Conservation (phyloP, 2,888 invertebrate genomes). For the Piscicola geometra region DNA sequence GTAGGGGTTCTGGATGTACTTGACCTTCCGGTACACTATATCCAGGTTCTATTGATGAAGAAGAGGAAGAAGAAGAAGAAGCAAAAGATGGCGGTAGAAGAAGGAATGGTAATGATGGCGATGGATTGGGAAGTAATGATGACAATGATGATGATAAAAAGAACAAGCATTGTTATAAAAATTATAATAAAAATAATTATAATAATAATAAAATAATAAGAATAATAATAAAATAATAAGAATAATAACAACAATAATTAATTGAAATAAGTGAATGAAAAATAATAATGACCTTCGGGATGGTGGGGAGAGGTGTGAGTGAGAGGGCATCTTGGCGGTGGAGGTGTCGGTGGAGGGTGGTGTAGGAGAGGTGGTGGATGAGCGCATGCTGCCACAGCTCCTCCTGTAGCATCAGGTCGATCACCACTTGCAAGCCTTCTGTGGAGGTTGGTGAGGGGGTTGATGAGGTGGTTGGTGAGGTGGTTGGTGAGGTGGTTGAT, state of each 20-base stretch:
- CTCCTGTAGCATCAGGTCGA: conserved; percentile 81
- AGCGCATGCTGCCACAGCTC: conserved; percentile 72
- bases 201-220: not conserved
- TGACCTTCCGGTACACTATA: conserved; percentile 68
- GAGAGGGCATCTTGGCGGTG: conserved; percentile 12
- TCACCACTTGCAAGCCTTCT: conserved; percentile 72
- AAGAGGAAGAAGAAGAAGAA: too few species aligned
- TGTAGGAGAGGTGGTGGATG: conserved; percentile 66
- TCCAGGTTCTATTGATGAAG: conserved; percentile 38
- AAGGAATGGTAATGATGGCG: too few species aligned
- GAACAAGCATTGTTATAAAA: not conserved
- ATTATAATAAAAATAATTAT: not conserved
- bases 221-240: not conserved
- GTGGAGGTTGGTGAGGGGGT: conserved; percentile 30
- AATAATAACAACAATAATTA: not conserved
- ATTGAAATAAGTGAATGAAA: too few species aligned
- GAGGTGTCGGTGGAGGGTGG: conserved; percentile 69
- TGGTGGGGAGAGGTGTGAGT: conserved; percentile 15
- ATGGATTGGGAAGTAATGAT: conserved; percentile 20
- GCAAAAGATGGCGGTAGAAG: too few species aligned
- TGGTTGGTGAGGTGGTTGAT: not conserved
- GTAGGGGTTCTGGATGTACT: conserved; percentile 73
- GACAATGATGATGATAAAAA: too few species aligned
- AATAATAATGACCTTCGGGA: not conserved
- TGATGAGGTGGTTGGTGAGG: not conserved